Conservation (phyloP, 2,888 invertebrate genomes). For the Diaperis boleti region DNA sequence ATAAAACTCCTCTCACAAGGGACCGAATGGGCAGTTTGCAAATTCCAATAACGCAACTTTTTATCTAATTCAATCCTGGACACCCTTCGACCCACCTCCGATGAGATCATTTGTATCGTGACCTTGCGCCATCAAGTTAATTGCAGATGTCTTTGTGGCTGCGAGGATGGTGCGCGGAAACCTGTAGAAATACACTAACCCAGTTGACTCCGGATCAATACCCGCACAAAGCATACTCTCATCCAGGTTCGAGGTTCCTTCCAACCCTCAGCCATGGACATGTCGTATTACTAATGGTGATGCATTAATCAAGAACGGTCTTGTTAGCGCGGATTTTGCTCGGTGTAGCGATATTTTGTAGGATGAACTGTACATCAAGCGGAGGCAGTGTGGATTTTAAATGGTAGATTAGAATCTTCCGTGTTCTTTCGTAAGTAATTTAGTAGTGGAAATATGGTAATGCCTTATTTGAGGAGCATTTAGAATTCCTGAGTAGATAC, state of each 20-base stretch:
- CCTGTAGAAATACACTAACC: conserved; percentile 37
- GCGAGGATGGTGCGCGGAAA: conserved; percentile 9
- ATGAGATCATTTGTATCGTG: neutral
- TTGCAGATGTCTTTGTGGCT: conserved; percentile 31
- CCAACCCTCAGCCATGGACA: conserved; percentile 31
- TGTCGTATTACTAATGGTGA: conserved; percentile 20
- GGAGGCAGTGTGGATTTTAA: too few species aligned
- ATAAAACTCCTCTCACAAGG: too few species aligned
- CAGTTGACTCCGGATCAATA: conserved; percentile 39
- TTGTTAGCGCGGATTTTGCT: conserved; percentile 17
- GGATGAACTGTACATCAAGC: too few species aligned
- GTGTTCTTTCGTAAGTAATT: too few species aligned
- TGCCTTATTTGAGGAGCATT: too few species aligned
- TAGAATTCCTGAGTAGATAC: too few species aligned
- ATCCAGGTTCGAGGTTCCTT: conserved; percentile 30
- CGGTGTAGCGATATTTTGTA: conserved; percentile 3
- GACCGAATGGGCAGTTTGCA: too few species aligned
- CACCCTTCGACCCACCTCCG: neutral
- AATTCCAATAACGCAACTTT: too few species aligned
- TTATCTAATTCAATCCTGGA: too few species aligned
- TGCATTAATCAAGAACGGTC: conserved; percentile 21
- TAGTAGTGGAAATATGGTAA: too few species aligned
- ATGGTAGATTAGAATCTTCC: too few species aligned
- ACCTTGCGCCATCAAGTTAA: conserved; percentile 18
- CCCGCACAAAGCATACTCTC: conserved; percentile 33